Conservation (phyloP, 2,888 invertebrate genomes). For the Cylloceria caligata region DNA sequence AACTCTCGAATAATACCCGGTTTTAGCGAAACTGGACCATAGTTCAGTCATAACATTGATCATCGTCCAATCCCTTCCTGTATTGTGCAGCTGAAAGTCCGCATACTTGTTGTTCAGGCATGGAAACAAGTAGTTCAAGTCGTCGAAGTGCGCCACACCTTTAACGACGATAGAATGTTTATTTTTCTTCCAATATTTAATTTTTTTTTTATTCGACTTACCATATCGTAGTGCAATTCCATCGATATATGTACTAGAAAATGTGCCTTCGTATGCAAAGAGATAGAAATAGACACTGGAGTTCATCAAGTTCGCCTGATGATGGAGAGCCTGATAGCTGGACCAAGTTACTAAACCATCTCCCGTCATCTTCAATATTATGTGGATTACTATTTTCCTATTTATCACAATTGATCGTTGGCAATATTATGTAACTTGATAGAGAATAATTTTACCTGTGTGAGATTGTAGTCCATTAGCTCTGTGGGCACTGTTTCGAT, state of each 20-base stretch:
- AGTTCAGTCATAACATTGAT: slow-evolving; percentile 79
- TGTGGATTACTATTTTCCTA: slow-evolving; percentile 3
- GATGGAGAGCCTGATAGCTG: slow-evolving; percentile 64
- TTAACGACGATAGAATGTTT: neutral
- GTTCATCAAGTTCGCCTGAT: slow-evolving; percentile 71
- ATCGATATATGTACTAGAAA: slow-evolving; percentile 66
- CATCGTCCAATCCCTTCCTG: slow-evolving; percentile 74
- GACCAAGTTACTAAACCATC: slow-evolving; percentile 73
- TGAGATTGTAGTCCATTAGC: slow-evolving; percentile 32
- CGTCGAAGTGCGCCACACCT: slow-evolving; percentile 78
- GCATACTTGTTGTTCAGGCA: slow-evolving; percentile 66
- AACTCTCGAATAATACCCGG: slow-evolving; percentile 72
- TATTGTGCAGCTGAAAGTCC: slow-evolving; percentile 71
- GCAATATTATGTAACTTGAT: neutral
- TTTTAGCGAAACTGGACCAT: slow-evolving; percentile 76
- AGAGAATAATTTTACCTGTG: slow-evolving; percentile 51
- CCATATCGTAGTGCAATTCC: slow-evolving; percentile 69
- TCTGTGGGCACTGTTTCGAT: neutral
- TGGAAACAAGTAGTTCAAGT: slow-evolving; percentile 79
- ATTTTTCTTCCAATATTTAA: neutral
- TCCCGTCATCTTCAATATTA: slow-evolving; percentile 69
- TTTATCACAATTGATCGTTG: neutral
- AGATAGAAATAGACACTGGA: slow-evolving; percentile 76
- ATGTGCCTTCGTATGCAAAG: slow-evolving; percentile 78
- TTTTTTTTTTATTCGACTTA: slow-evolving; percentile 57